These are phyloP conservation scores for Pygocentrus nattereri DNA, from an alignment of 2,797 vertebrate genomes.

Conservation along the genomic window DNA sequence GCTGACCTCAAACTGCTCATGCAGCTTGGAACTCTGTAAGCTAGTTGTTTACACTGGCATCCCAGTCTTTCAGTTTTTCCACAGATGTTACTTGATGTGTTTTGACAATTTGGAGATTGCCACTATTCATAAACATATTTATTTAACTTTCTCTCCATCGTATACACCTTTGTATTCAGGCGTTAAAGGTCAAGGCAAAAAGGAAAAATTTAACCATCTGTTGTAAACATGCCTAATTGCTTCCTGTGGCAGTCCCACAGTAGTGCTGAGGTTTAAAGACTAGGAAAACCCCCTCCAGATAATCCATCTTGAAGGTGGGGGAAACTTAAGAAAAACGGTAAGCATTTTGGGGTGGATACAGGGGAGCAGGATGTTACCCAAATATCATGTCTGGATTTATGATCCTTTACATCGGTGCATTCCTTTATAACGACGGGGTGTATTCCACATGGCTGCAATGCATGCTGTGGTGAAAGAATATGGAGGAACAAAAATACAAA, in stretches of 20 bases:
- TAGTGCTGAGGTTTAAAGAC: background rate
- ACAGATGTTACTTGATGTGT: background rate
- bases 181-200: background rate
- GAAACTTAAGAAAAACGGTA: too few relatives aligned
- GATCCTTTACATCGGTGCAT: too few relatives aligned
- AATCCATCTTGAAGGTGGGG: too few relatives aligned
- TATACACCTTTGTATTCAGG: background rate
- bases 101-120: constrained; percentile 7
- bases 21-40: constrained; percentile 18
- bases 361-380: too few relatives aligned
- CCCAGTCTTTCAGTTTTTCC: constrained; percentile 26
- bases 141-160: background rate
- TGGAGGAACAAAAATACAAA: too few relatives aligned
- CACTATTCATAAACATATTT: background rate
- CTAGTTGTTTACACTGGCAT: background rate
- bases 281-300: background rate
- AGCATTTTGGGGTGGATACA: too few relatives aligned
- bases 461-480: too few relatives aligned
- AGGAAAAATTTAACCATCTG: background rate
- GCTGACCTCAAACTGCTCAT: constrained; percentile 14
- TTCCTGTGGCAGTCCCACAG: background rate
- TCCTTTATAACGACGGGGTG: too few relatives aligned
- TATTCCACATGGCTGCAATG: too few relatives aligned
- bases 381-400: too few relatives aligned
- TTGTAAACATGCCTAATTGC: background rate